Percentiles rank a stretch among this genome's conserved stretches.
phyloP scores from a whole-genome alignment of 2,113 vertebrate genomes.

The cat (Felis catus) region F.catus_Fca126_mat1.0 CM031419.1:96312001-96312500 shows the following conservation, averaged over 20 bases:
- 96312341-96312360: neutral
- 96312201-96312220: neutral
- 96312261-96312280: neutral
- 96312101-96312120: neutral
- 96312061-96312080: accelerated
- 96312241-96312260: neutral
- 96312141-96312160: neutral
- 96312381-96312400: neutral
- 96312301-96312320: neutral
- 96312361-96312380: neutral
- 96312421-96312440: neutral
- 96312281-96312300: neutral
- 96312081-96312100: neutral
- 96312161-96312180: neutral
- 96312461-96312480: neutral
- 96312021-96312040: accelerated
- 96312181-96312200: neutral
- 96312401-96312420: neutral
- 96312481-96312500: neutral
- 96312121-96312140: neutral
- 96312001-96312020: accelerated
- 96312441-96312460: neutral
- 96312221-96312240: accelerated
- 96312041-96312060: neutral
- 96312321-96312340: neutral